Base-by-base conservation (phyloP, 1,140 invertebrate species). In the Cyrtorhinus lividipennis region DNA sequence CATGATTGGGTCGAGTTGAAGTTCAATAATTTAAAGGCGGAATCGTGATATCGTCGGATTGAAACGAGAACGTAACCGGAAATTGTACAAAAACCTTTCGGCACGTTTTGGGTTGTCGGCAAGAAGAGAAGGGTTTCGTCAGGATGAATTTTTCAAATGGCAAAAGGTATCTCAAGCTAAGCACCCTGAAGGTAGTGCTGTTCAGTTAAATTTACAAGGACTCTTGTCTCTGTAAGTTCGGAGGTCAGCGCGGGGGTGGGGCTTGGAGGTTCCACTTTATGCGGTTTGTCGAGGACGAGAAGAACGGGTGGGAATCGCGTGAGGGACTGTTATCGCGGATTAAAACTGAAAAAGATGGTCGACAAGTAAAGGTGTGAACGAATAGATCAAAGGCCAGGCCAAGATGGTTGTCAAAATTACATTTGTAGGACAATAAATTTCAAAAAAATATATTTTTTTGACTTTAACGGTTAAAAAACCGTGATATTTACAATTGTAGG, bases 221-320 rank as follows among this genome's bases (percentile, higher is more conserved):
- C 5, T 38, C 15, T 5, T 38, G 30, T 38, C 15, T 15, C 15
- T n/a, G n/a, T n/a, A n/a, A n/a, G n/a, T 38, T 15, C 15, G 30
- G 30, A 38, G 48, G 48, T 53, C 48, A 53, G 48, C 10, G 3
- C 48, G 48, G 48, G 48, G 48, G 48, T 53, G 48, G 48, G 48
- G 48, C 48, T 53, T 53, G 48, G 48, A 53, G 48, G 48, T 38
- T 38, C 30, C 30, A 8, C 15, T 38, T 15, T 38, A 15, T 38
- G 30, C 30, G 30, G 30, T 38, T 38, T 5, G 30, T 38, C 15
- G 15, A 15, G 30, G 15, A 38, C 30, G 30, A 38, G 30, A 38
- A 5, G 15, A 38, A 15, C 5, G 30, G 15, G 30, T 38, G 30
- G 30, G 30, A 38, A 5, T 15, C 30, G 5, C 30, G 30, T 8